Evolutionary conservation across 64 coral and sea anemone species (phyloP).

Genomic region (Hydrozoanthus tunicans): DNA sequence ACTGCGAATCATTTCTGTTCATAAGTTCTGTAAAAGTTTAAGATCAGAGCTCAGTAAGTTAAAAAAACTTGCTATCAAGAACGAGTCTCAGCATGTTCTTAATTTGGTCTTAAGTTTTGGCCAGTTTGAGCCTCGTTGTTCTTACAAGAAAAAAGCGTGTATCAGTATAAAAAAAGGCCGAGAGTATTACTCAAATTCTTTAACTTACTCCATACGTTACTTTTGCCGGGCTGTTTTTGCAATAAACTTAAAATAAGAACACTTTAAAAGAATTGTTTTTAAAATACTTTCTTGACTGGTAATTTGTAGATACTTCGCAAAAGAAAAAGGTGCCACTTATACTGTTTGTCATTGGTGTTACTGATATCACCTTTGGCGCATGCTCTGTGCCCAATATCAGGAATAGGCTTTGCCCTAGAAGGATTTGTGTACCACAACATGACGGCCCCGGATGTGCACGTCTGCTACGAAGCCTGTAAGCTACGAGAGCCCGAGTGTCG

Average conservation of each 20-base stretch:
- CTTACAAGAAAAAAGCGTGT: no score
- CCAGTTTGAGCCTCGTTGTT: no score
- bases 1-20: no score
- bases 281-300: neutral
- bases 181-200: neutral
- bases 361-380: neutral
- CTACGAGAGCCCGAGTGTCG: slow-evolving; percentile 59
- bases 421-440: slow-evolving; percentile 42
- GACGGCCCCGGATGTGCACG: slow-evolving; percentile 34
- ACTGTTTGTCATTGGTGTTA: neutral
- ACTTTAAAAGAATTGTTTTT: neutral
- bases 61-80: no score
- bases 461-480: slow-evolving; percentile 62
- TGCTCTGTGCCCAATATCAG: slow-evolving; percentile 47
- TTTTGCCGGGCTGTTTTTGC: neutral
- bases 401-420: slow-evolving; percentile 52
- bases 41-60: no score
- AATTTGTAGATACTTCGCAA: neutral
- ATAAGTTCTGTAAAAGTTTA: no score
- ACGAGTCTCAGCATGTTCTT: no score
- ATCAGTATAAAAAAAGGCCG: no score
- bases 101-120: no score
- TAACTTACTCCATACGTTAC: neutral
- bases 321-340: neutral
- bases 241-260: neutral